Base-by-base conservation (phyloP, 1,140 invertebrate species). In the Leptinotarsa lineolata region DNA sequence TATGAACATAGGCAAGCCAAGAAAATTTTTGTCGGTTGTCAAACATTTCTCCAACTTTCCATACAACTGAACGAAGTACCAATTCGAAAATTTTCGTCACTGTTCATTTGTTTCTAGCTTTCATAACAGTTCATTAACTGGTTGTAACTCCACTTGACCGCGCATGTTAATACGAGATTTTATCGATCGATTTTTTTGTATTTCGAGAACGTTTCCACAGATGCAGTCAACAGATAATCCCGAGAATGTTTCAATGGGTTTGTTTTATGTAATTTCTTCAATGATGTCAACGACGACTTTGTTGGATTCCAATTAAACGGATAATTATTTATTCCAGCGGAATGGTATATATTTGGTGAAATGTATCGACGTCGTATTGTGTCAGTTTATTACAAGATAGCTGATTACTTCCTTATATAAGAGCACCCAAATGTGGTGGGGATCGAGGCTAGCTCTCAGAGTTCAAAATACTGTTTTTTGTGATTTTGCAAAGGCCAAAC, bases 161-260 rank as follows among this genome's bases (percentile, higher is more conserved):
- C n/a, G 48, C 60, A 63, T 63, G 60, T 63, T 63, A 22, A 63
- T 21, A 18, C 22, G 0, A 63, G 60, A 63, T 63, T 63, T 63
- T 63, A 63, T 63, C 60, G 22, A 63, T 63, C 22, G 20, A 22
- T 63, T 24, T 63, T 59, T 24, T 63, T 63, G 20, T 22, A 22
- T 63, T 24, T 21, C 60, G 60, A 63, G 60, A 63, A 24, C 60
- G 20, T 63, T 63, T 24, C 60, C 20, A 63, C 60, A 18, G 60
- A 63, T 63, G 15, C 60, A 63, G 60, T 63, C 60, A 18, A 15
- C 20, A 63, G 60, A 63, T 63, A 63, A 63, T 21, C 20, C 22
- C 60, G 4, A 4, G 60, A 63, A 63, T 63, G 60, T 63, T 63
- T 63, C 20, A 63, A 63, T 63, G 22, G 60, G 22, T 63, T 63